A percentile compares a stretch with the other conserved stretches of the same genome.
phyloP scores from a whole-genome alignment of 2,888 invertebrate genomes.

The Drosophila helvetica region DNA sequence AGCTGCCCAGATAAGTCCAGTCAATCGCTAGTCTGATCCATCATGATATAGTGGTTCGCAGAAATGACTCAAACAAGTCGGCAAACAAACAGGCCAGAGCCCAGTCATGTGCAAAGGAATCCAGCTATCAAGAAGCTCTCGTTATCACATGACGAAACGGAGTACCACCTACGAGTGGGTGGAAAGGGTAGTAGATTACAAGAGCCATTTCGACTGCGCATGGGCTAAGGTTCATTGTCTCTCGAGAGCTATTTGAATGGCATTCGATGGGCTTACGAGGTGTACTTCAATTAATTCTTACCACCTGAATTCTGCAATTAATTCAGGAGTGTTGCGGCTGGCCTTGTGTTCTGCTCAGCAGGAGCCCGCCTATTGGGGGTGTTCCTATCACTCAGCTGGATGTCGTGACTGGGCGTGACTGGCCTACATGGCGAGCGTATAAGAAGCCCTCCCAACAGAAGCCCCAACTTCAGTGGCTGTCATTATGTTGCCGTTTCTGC shows the following conservation, averaged over 20 bases:
- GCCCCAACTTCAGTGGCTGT: constrained; percentile 14
- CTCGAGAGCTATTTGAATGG: background rate
- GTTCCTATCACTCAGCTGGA: constrained; percentile 26
- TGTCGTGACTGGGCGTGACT: constrained; percentile 16
- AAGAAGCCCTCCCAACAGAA: background rate
- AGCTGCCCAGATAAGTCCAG: constrained; percentile 14
- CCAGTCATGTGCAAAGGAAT: constrained; percentile 19
- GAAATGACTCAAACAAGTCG: constrained; percentile 30
- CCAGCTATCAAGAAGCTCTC: constrained; percentile 17
- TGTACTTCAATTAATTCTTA: background rate
- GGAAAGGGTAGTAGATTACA: constrained; percentile 15
- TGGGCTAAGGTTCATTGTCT: background rate
- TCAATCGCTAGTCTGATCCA: constrained; percentile 1
- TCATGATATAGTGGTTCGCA: background rate
- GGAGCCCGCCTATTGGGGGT: background rate
- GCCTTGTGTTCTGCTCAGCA: background rate
- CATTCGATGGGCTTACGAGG: background rate
- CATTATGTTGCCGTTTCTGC: constrained; percentile 44
- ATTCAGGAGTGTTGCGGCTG: no score
- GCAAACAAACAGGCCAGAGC: constrained; percentile 15
- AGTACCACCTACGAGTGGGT: constrained; percentile 5
- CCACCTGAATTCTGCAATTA: no score
- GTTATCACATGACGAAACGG: background rate
- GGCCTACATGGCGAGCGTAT: constrained; percentile 11
- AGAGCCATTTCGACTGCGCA: background rate